Percentiles rank a stretch among this genome's conserved stretches.
These are phyloP conservation scores for Microctonus hyperodae DNA, from an alignment of 2,888 invertebrate genomes.

Conservation along the genomic window DNA sequence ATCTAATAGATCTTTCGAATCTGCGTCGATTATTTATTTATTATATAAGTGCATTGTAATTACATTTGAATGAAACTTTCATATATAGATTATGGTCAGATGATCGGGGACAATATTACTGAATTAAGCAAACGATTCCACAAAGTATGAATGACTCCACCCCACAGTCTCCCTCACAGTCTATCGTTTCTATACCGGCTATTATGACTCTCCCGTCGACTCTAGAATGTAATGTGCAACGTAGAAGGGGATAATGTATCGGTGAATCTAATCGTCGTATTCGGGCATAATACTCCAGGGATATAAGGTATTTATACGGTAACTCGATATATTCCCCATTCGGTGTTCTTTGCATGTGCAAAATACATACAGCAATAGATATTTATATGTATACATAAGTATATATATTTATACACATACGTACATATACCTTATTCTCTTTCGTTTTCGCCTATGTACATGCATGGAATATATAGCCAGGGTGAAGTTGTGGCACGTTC, in stretches of 20 bases:
- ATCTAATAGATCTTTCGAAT: too few relatives aligned
- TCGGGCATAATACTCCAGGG: slow-evolving; percentile 42
- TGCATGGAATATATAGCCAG: slow-evolving; percentile 20
- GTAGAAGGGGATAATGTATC: slow-evolving; percentile 37
- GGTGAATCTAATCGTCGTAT: slow-evolving; percentile 40
- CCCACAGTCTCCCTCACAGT: slow-evolving; percentile 32
- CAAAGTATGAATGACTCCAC: slow-evolving; percentile 19
- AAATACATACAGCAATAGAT: slow-evolving; percentile 33
- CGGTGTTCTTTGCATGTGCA: slow-evolving; percentile 39
- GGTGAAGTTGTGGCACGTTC: slow-evolving; percentile 39
- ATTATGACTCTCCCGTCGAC: slow-evolving; percentile 29
- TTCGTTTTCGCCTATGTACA: slow-evolving; percentile 24
- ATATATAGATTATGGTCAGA: slow-evolving; percentile 4
- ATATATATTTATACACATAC: background rate
- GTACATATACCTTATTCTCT: background rate
- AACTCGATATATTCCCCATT: slow-evolving; percentile 47
- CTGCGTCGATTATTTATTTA: too few relatives aligned
- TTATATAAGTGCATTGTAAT: background rate
- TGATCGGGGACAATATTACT: slow-evolving; percentile 11
- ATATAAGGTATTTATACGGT: slow-evolving; percentile 51
- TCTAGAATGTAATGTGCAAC: slow-evolving; percentile 25
- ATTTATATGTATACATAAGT: background rate
- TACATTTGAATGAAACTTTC: background rate
- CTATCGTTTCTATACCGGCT: slow-evolving; percentile 18
- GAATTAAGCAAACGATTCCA: slow-evolving; percentile 17